Evolutionary conservation across 2,888 invertebrate species (phyloP).

Genomic region (Protodeltote pygarga): DNA sequence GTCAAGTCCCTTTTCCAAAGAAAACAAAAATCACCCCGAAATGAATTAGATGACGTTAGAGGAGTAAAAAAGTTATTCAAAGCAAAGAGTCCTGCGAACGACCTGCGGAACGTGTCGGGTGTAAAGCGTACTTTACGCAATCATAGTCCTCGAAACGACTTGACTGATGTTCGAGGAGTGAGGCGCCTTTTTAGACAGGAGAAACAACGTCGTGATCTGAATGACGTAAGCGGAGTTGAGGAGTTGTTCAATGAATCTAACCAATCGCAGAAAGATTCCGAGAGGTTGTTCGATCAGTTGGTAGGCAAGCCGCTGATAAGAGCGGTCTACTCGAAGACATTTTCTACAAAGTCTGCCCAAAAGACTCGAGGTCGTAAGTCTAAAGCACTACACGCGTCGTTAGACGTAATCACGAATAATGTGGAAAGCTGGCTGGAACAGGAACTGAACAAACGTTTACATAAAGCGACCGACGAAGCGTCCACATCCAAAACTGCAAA

Average conservation of each 20-base stretch:
- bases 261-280: constrained; percentile 44
- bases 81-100: constrained; percentile 62
- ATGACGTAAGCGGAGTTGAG: constrained; percentile 73
- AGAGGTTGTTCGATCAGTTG: constrained; percentile 64
- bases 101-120: constrained; percentile 71
- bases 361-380: constrained; percentile 44
- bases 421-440: constrained; percentile 69
- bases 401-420: constrained; percentile 56
- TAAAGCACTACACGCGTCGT: constrained; percentile 60
- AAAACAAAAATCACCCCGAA: constrained; percentile 60
- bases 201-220: constrained; percentile 42
- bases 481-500: constrained; percentile 45
- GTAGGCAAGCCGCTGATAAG: constrained; percentile 63
- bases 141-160: constrained; percentile 65
- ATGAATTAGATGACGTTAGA: constrained; percentile 70
- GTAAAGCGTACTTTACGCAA: constrained; percentile 60
- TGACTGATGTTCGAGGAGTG: constrained; percentile 70
- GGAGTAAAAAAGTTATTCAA: constrained; percentile 71
- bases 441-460: constrained; percentile 57
- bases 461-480: constrained; percentile 29
- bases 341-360: constrained; percentile 39
- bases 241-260: constrained; percentile 64
- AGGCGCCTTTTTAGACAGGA: constrained; percentile 56
- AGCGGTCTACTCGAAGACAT: constrained; percentile 69
- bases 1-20: constrained; percentile 57